Conservation (phyloP, 2,797 vertebrate genomes). For the Tenualosa thibaudeaui region DNA sequence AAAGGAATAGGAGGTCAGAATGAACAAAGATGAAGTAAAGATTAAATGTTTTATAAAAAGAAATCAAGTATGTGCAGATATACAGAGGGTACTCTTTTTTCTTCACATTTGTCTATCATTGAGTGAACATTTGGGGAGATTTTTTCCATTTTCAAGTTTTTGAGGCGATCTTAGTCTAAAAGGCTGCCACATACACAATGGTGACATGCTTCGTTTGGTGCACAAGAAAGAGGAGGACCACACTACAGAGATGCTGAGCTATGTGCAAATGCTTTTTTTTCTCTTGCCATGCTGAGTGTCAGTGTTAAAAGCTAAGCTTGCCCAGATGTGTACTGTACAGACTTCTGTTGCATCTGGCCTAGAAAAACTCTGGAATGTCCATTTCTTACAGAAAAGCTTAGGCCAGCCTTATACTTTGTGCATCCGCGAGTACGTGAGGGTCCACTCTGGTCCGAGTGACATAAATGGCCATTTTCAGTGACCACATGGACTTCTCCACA, state of each 20-base stretch:
- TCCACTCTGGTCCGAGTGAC: background rate
- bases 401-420: background rate
- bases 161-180: background rate
- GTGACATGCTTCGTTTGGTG: background rate
- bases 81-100: background rate
- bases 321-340: background rate
- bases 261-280: background rate
- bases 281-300: background rate
- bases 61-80: background rate
- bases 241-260: background rate
- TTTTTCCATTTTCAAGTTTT: background rate
- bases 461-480: background rate
- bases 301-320: conserved; percentile 6
- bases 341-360: background rate
- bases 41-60: background rate
- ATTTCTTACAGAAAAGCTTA: background rate
- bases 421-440: background rate
- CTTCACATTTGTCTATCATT: background rate
- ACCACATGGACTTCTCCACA: too few relatives aligned
- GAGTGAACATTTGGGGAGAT: background rate
- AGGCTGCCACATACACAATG: background rate
- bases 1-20: background rate
- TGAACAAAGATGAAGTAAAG: background rate
- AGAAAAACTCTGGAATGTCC: background rate
- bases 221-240: background rate